Evolutionary conservation across 1,140 invertebrate species (phyloP), one percentile per base, ranked within the genome.

Genomic region (Bombus pascuorum): DNA sequence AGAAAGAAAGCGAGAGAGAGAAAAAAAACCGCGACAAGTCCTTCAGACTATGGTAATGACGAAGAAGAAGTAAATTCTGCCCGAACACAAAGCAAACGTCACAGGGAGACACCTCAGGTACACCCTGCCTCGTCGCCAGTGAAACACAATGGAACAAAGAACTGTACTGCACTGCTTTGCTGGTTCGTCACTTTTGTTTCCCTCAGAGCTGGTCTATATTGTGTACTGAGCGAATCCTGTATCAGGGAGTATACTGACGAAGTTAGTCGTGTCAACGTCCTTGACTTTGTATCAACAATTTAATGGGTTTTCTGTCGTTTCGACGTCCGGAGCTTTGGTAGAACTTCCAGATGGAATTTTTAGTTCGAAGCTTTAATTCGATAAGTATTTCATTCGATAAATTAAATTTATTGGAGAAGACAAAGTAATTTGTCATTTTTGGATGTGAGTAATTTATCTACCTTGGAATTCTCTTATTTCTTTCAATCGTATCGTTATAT

Each of bases 11-110:
- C 22, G 39, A 28, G 9, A 32, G 28, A 53, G 32, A n/a, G 28
- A 59, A 28, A 65, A 57, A 62, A 39, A 62, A 37, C n/a, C 25
- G 79, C 68, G 74, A 77, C 34, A 39, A 66, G n/a, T 47, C 74
- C 39, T 78, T 66, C 79, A 77, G 72, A 86, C 79, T 42, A 25
- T 15, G 47, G 18, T 72, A 77, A 86, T 53, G 62, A 80, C 71
- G 47, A 83, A 84, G 80, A 89, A 83, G 76, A 89, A 86, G 62
- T 53, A 71, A 82, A 86, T 88, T 88, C 70, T 66, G 34, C 3
- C 22, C 39, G 37, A 18, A 44, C 18, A 81, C 57, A 70, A 73
- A 85, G 74, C 42, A 62, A 66, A 88, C 87, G 86, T 75, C 77
- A 71, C 59, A 68, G 73, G 68, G 39, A 59, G 32, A 86, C 62